Evolutionary conservation across 1,140 invertebrate species (phyloP).

Genomic region (Camponotus vicinus): DNA sequence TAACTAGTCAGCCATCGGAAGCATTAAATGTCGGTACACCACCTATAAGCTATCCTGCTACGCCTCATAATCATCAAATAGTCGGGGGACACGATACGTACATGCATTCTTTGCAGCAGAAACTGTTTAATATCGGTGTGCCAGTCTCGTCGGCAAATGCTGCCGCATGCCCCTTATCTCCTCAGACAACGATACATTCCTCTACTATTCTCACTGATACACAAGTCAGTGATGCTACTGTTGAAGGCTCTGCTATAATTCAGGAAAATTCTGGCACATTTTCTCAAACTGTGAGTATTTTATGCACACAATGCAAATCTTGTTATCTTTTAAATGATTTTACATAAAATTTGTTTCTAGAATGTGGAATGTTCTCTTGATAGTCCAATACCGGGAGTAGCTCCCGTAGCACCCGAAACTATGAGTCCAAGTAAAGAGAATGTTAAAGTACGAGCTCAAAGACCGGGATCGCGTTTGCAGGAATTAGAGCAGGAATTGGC

Average conservation of each 20-base stretch:
- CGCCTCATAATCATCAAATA: conserved; percentile 86
- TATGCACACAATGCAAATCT: not conserved
- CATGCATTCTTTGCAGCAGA: conserved; percentile 88
- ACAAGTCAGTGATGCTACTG: conserved; percentile 33
- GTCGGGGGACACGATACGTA: conserved; percentile 86
- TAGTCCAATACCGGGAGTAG: conserved; percentile 78
- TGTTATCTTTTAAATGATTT: conserved; percentile 7
- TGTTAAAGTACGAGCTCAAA: conserved; percentile 78
- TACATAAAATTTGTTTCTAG: conserved; percentile 63
- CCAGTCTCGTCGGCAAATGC: conserved; percentile 77
- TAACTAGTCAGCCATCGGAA: conserved; percentile 87
- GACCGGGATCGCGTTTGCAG: conserved; percentile 82
- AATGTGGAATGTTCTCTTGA: conserved; percentile 76
- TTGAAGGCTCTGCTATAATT: conserved; percentile 36
- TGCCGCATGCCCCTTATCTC: conserved; percentile 84
- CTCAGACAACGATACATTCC: conserved; percentile 85
- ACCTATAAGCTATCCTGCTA: conserved; percentile 87
- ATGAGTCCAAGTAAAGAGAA: conserved; percentile 84
- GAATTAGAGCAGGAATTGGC: conserved; percentile 84
- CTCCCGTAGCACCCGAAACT: conserved; percentile 74
- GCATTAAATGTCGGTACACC: conserved; percentile 84
- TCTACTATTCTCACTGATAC: conserved; percentile 61
- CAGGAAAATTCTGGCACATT: conserved; percentile 53
- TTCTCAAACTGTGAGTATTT: conserved; percentile 71
- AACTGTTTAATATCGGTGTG: conserved; percentile 87